Conservation (phyloP, 30 jellyfish, hydroid and myxozoan species). For the Aurelia coerulea region DNA sequence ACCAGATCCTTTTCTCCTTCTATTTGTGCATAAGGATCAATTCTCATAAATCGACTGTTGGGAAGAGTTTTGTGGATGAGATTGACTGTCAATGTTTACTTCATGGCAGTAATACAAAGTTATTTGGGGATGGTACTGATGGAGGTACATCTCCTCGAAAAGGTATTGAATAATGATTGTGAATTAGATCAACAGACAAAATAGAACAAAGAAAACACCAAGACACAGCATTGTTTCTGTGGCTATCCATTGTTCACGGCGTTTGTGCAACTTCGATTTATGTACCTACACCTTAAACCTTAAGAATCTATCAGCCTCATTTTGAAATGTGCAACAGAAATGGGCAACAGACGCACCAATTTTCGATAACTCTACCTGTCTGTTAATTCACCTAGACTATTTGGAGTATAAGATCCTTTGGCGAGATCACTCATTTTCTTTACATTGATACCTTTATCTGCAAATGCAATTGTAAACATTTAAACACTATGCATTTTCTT, state of each 20-base stretch:
- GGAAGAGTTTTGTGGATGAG: slow-evolving; percentile 9
- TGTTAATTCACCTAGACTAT: too few relatives aligned
- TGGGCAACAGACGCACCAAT: too few relatives aligned
- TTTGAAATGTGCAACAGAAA: too few relatives aligned
- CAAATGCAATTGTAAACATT: not conserved
- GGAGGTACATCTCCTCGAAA: slow-evolving; percentile 20
- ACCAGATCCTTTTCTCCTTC: slow-evolving; percentile 77
- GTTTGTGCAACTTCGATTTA: not conserved
- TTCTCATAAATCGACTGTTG: slow-evolving; percentile 34
- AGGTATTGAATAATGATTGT: not conserved
- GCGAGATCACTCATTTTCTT: too few relatives aligned
- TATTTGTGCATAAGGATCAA: slow-evolving; percentile 54
- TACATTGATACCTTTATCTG: too few relatives aligned
- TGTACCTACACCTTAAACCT: too few relatives aligned
- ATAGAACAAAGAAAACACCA: not conserved
- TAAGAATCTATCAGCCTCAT: too few relatives aligned
- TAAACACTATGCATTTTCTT: not conserved
- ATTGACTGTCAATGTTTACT: slow-evolving; percentile 60
- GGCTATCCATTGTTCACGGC: not conserved
- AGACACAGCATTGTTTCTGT: too few relatives aligned
- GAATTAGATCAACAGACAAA: not conserved
- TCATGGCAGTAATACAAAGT: slow-evolving; percentile 43
- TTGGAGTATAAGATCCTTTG: too few relatives aligned
- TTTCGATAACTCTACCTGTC: too few relatives aligned
- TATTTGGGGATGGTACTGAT: slow-evolving; percentile 31